Percentiles rank a stretch among this genome's conserved stretches.
phyloP scores from a whole-genome alignment of 2,797 vertebrate species.

The Pantherophis vulpinus region DNA sequence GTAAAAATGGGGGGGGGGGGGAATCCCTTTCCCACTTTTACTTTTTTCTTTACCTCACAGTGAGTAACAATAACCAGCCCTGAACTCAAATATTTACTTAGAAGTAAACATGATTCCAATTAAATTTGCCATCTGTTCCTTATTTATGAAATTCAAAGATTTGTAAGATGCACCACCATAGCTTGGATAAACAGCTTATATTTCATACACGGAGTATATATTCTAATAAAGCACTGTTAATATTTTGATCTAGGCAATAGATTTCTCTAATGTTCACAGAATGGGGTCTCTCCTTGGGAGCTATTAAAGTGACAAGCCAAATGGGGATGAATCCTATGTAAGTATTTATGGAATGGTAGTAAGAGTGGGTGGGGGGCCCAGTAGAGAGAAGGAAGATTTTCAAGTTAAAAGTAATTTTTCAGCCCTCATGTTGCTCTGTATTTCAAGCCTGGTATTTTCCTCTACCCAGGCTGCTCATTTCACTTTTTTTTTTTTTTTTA shows the following conservation, averaged over 20 bases:
- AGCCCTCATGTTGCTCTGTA: slow-evolving; percentile 52
- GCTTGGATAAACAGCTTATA: slow-evolving; percentile 6
- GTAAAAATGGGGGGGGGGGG: background rate
- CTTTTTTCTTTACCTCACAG: background rate
- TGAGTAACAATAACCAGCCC: background rate
- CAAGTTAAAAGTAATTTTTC: slow-evolving; percentile 21
- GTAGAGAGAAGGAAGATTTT: background rate
- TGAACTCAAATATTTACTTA: background rate
- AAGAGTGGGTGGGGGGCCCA: background rate
- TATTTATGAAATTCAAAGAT: background rate
- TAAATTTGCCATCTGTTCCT: background rate
- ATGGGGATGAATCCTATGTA: background rate
- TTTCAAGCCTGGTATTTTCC: slow-evolving; percentile 53
- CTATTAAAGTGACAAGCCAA: background rate
- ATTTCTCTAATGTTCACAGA: background rate
- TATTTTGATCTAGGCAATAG: background rate
- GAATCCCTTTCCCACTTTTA: background rate
- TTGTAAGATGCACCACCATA: background rate
- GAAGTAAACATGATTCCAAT: background rate
- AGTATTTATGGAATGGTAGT: background rate
- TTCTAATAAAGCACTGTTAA: slow-evolving; percentile 7
- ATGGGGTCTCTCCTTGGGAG: background rate
- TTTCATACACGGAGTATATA: background rate
- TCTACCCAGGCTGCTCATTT: slow-evolving; percentile 50
- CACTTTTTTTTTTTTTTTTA: slow-evolving; percentile 64